Conservation (phyloP, 2,113 vertebrate species). For the Salvelinus fontinalis region DNA sequence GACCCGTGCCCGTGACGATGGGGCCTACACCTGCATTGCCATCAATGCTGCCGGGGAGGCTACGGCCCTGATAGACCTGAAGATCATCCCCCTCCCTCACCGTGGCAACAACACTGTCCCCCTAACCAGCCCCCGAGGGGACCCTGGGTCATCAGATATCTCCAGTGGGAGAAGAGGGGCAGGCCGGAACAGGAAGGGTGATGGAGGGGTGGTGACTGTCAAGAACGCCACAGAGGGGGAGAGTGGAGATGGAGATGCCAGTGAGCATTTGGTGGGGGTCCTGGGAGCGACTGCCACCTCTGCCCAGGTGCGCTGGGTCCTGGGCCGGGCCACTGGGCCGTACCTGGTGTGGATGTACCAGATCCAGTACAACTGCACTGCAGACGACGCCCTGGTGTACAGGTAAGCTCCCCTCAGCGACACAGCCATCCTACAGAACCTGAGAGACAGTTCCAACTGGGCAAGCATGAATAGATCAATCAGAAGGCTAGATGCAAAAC, state of each 20-base stretch:
- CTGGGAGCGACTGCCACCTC: conserved; percentile 83
- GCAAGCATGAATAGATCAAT: background rate
- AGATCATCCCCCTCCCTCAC: conserved; percentile 87
- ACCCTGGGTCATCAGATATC: conserved; percentile 72
- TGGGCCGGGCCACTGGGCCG: conserved; percentile 67
- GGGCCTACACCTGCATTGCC: conserved; percentile 86
- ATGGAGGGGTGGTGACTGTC: conserved; percentile 45
- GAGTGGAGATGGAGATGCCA: conserved; percentile 22
- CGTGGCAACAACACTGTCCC: conserved; percentile 74
- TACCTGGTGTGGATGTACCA: conserved; percentile 81
- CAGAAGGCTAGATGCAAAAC: background rate
- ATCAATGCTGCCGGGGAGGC: conserved; percentile 89
- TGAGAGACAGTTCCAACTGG: background rate
- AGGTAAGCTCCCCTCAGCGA: conserved; percentile 75
- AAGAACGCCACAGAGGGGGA: conserved; percentile 47
- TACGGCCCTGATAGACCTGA: conserved; percentile 83
- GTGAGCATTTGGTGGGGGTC: conserved; percentile 74
- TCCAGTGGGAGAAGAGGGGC: conserved; percentile 57
- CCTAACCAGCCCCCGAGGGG: conserved; percentile 59
- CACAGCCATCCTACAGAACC: background rate
- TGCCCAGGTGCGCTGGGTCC: conserved; percentile 84
- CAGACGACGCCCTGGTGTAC: conserved; percentile 75
- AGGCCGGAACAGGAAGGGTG: conserved; percentile 33
- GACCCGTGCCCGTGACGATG: conserved; percentile 82
- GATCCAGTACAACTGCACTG: conserved; percentile 80